phyloP scores from a whole-genome alignment of 2,797 vertebrate genomes.

The Erethizon dorsatum region DNA sequence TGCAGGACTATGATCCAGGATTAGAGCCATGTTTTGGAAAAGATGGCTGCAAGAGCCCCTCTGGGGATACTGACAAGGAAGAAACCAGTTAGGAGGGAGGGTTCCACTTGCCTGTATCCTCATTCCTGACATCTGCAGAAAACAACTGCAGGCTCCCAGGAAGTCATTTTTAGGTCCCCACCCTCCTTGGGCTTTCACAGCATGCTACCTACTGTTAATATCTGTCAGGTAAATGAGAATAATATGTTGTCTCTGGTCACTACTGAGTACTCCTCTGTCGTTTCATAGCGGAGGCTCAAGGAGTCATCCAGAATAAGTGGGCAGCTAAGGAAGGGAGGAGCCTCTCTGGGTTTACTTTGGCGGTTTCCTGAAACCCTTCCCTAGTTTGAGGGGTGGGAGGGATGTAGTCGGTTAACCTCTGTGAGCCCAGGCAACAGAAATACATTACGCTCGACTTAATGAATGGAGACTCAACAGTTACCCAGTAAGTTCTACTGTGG shows the following conservation, averaged over 20 bases:
- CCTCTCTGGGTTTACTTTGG: neutral
- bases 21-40: slow-evolving; percentile 5
- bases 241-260: slow-evolving; percentile 12
- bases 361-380: neutral
- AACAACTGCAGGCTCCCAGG: neutral
- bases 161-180: neutral
- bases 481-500: neutral
- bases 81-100: neutral
- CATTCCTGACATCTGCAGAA: neutral
- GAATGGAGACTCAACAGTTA: neutral
- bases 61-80: neutral
- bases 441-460: neutral
- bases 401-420: neutral
- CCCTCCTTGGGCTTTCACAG: neutral
- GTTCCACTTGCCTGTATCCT: neutral
- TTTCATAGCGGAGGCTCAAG: neutral
- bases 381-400: neutral
- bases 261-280: neutral
- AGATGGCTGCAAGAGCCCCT: neutral
- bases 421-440: neutral
- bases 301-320: neutral
- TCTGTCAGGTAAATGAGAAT: slow-evolving; percentile 11
- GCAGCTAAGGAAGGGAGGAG: neutral
- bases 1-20: neutral
- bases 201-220: neutral